Percentiles rank a stretch among this genome's conserved stretches.
Evolutionary conservation across 2,113 vertebrate species (phyloP).

Genomic region (Callipepla squamata): DNA sequence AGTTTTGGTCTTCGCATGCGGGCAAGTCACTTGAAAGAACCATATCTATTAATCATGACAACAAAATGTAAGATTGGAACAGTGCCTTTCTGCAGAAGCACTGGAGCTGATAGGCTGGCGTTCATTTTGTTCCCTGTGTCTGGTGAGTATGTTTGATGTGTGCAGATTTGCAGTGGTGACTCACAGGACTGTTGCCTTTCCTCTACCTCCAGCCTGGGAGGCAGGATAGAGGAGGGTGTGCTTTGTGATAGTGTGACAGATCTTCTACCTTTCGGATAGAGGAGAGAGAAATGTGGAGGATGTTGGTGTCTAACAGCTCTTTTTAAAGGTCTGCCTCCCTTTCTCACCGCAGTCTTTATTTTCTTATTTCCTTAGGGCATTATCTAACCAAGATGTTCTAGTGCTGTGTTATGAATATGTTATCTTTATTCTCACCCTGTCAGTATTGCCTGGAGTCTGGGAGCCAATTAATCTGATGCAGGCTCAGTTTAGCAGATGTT

Average conservation of each 20-base stretch:
- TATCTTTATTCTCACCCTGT: not conserved
- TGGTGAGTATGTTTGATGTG: not conserved
- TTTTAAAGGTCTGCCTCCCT: not conserved
- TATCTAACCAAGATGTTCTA: not conserved
- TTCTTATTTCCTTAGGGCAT: not conserved
- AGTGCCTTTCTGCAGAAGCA: not conserved
- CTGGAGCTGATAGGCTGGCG: not conserved
- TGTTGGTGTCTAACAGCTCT: not conserved
- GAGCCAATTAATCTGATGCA: not conserved
- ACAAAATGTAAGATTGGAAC: accelerated
- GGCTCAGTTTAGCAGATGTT: not conserved
- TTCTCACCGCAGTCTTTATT: not conserved
- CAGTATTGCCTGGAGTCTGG: not conserved
- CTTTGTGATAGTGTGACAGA: not conserved
- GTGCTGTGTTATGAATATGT: not conserved
- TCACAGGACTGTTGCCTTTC: slow-evolving; percentile 1
- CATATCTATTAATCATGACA: accelerated
- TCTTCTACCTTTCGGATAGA: not conserved
- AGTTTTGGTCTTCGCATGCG: accelerated
- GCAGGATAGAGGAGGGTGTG: not conserved
- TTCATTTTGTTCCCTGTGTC: not conserved
- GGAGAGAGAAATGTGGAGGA: not conserved
- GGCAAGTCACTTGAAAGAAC: not conserved
- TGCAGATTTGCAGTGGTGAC: not conserved
- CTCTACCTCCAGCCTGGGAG: not conserved